Conservation (phyloP, 2,888 invertebrate species). For the Zaprionus bogoriensis region DNA sequence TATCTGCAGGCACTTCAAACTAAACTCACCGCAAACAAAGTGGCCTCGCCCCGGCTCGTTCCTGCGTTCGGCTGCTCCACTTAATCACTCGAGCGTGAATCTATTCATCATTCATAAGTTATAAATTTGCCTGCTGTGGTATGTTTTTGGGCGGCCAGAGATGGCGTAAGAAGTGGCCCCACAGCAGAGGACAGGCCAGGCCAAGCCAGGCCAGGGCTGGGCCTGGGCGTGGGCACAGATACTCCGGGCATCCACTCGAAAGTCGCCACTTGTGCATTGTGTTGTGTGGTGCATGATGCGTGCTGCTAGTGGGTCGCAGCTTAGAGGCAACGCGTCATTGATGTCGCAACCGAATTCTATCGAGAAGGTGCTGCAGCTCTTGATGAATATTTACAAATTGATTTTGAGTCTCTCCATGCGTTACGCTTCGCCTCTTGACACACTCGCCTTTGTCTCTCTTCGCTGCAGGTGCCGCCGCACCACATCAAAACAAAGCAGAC, state of each 20-base stretch:
- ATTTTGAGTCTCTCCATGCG: conserved; percentile 35
- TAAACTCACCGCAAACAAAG: conserved; percentile 78
- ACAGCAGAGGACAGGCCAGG: conserved; percentile 3
- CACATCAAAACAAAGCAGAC: conserved; percentile 82
- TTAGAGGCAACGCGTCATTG: conserved; percentile 4
- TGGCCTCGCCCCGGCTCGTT: conserved; percentile 63
- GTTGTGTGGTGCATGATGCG: conserved; percentile 9
- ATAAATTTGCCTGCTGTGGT: conserved; percentile 73
- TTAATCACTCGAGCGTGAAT: conserved; percentile 80
- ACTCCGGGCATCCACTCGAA: conserved; percentile 30
- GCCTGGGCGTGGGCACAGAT: background rate
- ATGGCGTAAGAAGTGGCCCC: conserved; percentile 61
- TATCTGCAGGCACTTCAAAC: conserved; percentile 76
- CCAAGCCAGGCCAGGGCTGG: background rate
- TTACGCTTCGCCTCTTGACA: conserved; percentile 36
- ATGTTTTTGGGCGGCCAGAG: conserved; percentile 57
- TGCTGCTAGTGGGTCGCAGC: background rate
- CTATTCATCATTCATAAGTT: conserved; percentile 80
- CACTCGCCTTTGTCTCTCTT: conserved; percentile 10
- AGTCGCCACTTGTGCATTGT: conserved; percentile 51
- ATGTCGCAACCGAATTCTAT: conserved; percentile 16
- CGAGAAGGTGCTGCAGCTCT: conserved; percentile 28
- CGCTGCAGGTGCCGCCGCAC: conserved; percentile 79
- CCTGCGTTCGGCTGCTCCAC: conserved; percentile 55
- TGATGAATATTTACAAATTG: conserved; percentile 63